Conservation (phyloP, 2,113 vertebrate species). For the Microtus ochrogaster region DNA sequence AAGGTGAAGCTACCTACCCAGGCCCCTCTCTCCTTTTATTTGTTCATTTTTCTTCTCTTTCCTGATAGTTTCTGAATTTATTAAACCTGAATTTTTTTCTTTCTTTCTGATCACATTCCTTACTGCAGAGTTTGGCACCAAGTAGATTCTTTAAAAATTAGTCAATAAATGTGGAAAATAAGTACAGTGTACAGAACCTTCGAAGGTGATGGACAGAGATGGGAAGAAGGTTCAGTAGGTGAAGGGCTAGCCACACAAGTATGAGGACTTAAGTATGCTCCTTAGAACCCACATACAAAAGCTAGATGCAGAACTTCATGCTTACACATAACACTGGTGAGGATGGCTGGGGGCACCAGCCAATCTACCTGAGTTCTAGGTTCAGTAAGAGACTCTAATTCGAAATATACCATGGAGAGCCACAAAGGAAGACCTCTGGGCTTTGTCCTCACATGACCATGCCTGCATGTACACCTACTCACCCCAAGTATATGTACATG, state of each 20-base stretch:
- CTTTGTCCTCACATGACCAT: background rate
- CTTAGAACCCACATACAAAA: background rate
- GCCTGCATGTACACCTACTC: background rate
- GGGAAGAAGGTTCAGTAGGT: background rate
- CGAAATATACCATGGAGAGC: background rate
- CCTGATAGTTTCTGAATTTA: background rate
- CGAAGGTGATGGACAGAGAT: background rate
- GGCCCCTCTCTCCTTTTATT: background rate
- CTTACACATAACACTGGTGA: background rate
- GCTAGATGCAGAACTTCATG: too few species aligned
- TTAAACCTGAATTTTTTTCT: constrained; percentile 21
- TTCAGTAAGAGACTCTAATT: background rate
- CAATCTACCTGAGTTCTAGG: background rate
- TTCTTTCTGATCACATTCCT: background rate
- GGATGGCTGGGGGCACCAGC: background rate
- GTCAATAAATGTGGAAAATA: background rate
- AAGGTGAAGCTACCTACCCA: too few species aligned
- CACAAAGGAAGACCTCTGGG: background rate
- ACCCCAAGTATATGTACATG: background rate
- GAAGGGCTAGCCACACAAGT: background rate
- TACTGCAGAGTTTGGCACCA: background rate
- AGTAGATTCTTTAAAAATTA: background rate
- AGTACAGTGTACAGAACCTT: background rate
- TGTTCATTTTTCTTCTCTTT: constrained; percentile 3
- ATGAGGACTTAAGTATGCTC: background rate